A percentile compares a stretch with the other conserved stretches of the same genome.
Conservation (phyloP, 2,113 vertebrate genomes). For the Rhea americana region DNA sequence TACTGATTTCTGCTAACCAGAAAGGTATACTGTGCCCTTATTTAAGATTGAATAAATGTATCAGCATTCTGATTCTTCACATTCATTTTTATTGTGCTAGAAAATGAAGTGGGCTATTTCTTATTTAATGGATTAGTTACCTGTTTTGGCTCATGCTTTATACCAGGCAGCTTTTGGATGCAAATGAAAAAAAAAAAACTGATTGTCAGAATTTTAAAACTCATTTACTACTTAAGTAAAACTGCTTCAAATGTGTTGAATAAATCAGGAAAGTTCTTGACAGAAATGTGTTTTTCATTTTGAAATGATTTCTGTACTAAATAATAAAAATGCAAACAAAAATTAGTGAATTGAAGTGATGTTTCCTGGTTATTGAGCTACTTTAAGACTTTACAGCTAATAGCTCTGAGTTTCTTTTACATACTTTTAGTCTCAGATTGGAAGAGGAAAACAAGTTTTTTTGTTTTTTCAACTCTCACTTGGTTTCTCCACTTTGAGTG, state of each 20-base stretch:
- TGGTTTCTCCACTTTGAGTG: neutral
- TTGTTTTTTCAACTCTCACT: neutral
- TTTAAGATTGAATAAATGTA: fast-evolving
- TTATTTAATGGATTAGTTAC: constrained; percentile 9
- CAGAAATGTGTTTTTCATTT: neutral
- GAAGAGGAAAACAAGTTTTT: neutral
- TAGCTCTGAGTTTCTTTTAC: neutral
- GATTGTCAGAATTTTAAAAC: neutral
- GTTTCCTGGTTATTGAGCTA: neutral
- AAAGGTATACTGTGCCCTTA: fast-evolving
- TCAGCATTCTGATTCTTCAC: neutral
- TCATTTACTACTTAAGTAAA: neutral
- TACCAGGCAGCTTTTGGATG: neutral
- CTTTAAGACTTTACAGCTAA: neutral
- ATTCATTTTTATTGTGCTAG: neutral
- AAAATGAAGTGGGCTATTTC: neutral
- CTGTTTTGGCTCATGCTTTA: neutral
- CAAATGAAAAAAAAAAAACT: neutral
- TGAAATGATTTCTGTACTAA: neutral
- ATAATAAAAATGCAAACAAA: neutral
- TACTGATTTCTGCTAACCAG: neutral
- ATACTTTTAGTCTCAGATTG: neutral
- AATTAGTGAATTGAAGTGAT: neutral
- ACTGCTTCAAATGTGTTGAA: neutral
- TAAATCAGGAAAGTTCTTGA: neutral